phyloP scores from a whole-genome alignment of 2,888 invertebrate species.

The Dicyrtoma fusca region DNA sequence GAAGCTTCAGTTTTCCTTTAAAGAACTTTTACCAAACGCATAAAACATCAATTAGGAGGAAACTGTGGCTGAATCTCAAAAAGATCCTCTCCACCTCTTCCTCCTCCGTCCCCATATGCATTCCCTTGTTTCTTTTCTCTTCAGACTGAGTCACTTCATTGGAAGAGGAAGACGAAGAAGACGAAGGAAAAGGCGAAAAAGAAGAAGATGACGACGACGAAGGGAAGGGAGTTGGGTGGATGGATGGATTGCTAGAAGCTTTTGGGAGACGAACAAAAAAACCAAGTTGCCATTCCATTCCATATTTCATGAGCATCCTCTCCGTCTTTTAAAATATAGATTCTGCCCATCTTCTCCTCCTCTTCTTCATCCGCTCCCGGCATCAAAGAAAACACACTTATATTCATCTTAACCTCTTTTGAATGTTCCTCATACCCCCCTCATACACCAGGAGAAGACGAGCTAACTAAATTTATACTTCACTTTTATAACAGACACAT shows the following conservation, averaged over 20 bases:
- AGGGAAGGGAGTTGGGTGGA: constrained; percentile 20
- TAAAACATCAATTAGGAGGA: constrained; percentile 49
- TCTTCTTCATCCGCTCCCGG: constrained; percentile 25
- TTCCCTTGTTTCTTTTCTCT: neutral
- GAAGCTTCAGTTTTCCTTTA: constrained; percentile 39
- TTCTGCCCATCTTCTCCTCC: constrained; percentile 37
- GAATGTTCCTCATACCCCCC: constrained; percentile 17
- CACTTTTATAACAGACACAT: too few species aligned
- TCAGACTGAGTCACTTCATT: neutral
- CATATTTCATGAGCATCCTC: constrained; percentile 45
- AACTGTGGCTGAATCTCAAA: constrained; percentile 44
- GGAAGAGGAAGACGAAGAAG: constrained; percentile 2
- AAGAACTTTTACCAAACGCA: constrained; percentile 43
- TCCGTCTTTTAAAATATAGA: constrained; percentile 38
- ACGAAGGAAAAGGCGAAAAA: neutral
- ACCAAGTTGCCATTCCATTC: constrained; percentile 42
- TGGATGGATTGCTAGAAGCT: constrained; percentile 12
- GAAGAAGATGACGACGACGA: neutral
- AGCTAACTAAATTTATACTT: too few species aligned
- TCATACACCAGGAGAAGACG: too few species aligned
- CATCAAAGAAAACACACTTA: constrained; percentile 37
- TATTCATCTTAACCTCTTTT: constrained; percentile 23
- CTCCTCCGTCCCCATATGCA: too few species aligned
- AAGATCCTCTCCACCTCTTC: constrained; percentile 26
- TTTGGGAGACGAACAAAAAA: constrained; percentile 23